Percentiles rank a stretch among this genome's conserved stretches.
phyloP scores from a whole-genome alignment of 2,113 vertebrate species.

The Ochotona curzoniae region DNA sequence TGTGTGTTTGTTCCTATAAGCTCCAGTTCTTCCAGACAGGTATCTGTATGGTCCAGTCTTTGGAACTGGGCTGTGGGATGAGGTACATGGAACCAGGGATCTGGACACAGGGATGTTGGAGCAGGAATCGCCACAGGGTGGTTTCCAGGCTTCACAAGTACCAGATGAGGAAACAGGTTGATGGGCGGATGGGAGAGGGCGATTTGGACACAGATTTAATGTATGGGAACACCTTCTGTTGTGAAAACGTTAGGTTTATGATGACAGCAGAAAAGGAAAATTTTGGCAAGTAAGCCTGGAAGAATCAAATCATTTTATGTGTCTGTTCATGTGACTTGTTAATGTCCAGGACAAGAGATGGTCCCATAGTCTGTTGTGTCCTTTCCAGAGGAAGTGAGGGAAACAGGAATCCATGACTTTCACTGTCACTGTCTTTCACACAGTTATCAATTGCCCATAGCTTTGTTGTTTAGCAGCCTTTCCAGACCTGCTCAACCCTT shows the following conservation, averaged over 20 bases:
- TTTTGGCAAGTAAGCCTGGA: background rate
- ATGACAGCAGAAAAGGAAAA: background rate
- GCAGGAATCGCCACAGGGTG: background rate
- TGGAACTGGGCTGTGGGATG: background rate
- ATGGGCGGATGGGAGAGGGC: background rate
- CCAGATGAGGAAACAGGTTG: background rate
- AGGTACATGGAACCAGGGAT: background rate
- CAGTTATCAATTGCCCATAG: background rate
- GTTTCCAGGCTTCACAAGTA: background rate
- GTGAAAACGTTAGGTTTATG: background rate
- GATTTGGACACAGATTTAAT: background rate
- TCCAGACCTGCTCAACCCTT: background rate
- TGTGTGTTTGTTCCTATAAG: background rate
- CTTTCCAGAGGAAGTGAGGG: background rate
- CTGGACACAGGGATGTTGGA: background rate
- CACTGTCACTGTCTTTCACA: background rate
- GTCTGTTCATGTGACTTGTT: background rate
- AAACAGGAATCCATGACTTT: background rate
- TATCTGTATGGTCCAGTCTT: background rate
- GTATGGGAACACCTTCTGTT: background rate
- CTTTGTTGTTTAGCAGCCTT: background rate
- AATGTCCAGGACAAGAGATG: background rate
- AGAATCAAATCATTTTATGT: background rate
- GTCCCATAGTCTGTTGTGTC: background rate
- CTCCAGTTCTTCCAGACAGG: background rate